These are phyloP conservation scores for Chaetodon auriga DNA, from an alignment of 2,113 vertebrate species.

Conservation along the genomic window DNA sequence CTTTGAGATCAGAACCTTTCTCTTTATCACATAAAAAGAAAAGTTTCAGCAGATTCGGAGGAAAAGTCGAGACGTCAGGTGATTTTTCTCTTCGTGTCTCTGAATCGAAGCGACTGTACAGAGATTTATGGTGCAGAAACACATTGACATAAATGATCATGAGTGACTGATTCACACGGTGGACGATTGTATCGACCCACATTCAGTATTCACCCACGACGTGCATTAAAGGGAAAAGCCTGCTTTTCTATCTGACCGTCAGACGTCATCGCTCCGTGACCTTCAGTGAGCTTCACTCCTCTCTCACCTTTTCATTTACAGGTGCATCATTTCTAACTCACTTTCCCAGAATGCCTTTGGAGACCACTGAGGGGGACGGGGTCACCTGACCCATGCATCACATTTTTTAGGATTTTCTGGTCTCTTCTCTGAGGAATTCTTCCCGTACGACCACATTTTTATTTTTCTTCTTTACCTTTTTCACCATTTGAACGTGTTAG, in stretches of 20 bases:
- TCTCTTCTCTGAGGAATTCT: background rate
- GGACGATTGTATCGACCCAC: background rate
- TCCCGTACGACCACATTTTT: background rate
- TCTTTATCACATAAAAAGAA: no score
- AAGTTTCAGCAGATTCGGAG: no score
- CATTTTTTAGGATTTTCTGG: background rate
- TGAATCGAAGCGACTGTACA: background rate
- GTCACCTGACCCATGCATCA: background rate
- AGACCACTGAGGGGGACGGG: background rate
- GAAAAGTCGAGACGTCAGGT: no score
- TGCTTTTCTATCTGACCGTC: no score
- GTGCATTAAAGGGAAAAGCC: background rate
- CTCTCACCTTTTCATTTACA: background rate
- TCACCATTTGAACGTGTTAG: no score
- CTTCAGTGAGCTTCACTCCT: background rate
- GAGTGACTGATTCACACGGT: background rate
- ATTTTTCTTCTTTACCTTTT: background rate
- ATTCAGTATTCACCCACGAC: background rate
- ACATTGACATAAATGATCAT: background rate
- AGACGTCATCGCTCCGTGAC: no score
- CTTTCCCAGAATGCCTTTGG: constrained; percentile 18
- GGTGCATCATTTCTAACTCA: background rate
- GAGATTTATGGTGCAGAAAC: background rate
- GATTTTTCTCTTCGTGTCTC: background rate
- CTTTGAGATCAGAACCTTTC: no score